Evolutionary conservation across 2,797 vertebrate species (phyloP), one percentile per base, ranked within the genome.

Genomic region (Tenualosa ilisha): DNA sequence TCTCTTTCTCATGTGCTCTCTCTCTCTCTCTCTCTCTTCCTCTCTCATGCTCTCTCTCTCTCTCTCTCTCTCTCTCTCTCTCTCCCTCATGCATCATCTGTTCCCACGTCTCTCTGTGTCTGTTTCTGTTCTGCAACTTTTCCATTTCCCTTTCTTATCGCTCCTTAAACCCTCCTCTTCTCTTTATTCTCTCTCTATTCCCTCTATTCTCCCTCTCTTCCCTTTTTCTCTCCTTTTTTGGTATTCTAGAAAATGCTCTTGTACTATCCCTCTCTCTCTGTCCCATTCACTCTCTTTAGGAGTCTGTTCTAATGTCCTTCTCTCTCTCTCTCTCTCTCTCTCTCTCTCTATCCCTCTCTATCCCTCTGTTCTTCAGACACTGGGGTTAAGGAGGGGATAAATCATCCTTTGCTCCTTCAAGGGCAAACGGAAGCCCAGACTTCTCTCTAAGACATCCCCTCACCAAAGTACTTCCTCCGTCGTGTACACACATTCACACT

Each of bases 391-490:
- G 54, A 22, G 85, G 82, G 85, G 88, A 79, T 89, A 89, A 92
- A 91, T 91, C 90, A 65, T 86, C 65, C 65, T 72, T 31, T 24
- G 31, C 88, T 8, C 9, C n/a, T 26, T 65, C 61, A 72, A 72
- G 65, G 65, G 31, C 65, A 72, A 40, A 40, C 12, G 12, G 65
- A 72, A 65, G 61, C 65, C 2, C 26, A 91, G 90, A 59, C 90
- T 89, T 89, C 88, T 88, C 86, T 90, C 86, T 88, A 91, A 88
- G 65, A 72, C 31, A 72, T 72, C 13, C 24, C 12, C 12, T 72
- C 17, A 11, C 26, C 65, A 72, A 26, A 72, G 12, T 2, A 72
- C 26, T 11, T 3, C 26, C 26, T 72, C 26, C 6, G 22, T n/a
- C 22, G 20, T 6, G 20, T 20, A 59, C 65, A 72, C 24, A 31